phyloP scores from a whole-genome alignment of 2,113 vertebrate species.

The Monopterus albus region DNA sequence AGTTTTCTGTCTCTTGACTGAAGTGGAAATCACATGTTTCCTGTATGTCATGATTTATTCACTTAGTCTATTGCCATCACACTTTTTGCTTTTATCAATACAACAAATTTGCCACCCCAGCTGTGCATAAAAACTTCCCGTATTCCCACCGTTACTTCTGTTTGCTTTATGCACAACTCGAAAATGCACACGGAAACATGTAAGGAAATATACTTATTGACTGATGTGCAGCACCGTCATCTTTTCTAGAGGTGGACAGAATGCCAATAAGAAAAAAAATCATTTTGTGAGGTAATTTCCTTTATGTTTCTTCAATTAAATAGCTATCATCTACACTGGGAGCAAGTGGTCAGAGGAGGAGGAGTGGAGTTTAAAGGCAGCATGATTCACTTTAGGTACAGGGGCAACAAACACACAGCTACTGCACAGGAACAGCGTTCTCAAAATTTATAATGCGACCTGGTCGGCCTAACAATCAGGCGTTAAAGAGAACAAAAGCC shows the following conservation, averaged over 20 bases:
- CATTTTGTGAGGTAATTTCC: constrained; percentile 5
- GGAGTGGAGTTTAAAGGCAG: constrained; percentile 23
- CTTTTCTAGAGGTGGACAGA: not conserved
- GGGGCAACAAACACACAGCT: constrained; percentile 75
- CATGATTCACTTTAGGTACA: constrained; percentile 63
- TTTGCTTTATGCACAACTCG: not conserved
- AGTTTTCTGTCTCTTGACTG: too few species aligned
- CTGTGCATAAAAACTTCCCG: not conserved
- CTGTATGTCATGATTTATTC: too few species aligned
- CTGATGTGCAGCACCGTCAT: not conserved
- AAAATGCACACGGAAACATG: not conserved
- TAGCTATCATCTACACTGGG: not conserved
- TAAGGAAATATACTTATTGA: not conserved
- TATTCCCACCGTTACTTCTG: not conserved
- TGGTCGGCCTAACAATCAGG: constrained; percentile 95
- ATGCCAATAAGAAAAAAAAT: not conserved
- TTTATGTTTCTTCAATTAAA: not conserved
- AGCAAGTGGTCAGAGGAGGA: constrained; percentile 11
- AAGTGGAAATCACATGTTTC: too few species aligned
- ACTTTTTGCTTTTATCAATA: too few species aligned
- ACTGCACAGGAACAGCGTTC: constrained; percentile 81
- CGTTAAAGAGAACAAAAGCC: constrained; percentile 98
- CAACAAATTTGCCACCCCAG: too few species aligned
- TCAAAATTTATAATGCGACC: constrained; percentile 93
- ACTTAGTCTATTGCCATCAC: too few species aligned